Conservation (phyloP, 2,888 invertebrate species). For the Ethmia dodecea region DNA sequence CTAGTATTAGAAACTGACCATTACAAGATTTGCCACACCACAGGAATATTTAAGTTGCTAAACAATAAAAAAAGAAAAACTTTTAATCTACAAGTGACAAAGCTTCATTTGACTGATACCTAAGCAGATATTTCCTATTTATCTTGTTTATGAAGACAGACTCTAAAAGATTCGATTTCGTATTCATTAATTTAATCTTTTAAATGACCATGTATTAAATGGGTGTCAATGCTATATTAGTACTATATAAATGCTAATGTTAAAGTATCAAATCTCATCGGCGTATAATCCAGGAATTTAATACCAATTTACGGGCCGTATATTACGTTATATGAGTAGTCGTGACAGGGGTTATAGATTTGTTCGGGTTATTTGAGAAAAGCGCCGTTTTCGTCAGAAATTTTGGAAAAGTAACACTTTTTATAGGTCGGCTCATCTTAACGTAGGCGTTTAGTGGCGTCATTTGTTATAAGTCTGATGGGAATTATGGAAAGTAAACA, state of each 20-base stretch:
- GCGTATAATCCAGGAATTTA: constrained; percentile 46
- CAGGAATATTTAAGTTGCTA: too few species aligned
- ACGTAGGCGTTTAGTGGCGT: constrained; percentile 26
- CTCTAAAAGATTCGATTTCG: too few species aligned
- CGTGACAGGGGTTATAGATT: constrained; percentile 32
- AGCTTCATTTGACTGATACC: too few species aligned
- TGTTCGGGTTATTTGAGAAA: constrained; percentile 24
- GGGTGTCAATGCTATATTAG: constrained; percentile 38
- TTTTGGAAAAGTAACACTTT: constrained; percentile 38
- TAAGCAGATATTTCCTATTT: too few species aligned
- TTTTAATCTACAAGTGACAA: too few species aligned
- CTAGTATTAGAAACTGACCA: too few species aligned
- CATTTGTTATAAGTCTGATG: background rate
- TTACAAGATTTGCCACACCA: too few species aligned
- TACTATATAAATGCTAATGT: constrained; percentile 56
- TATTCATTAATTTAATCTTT: too few species aligned
- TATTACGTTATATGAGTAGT: constrained; percentile 41
- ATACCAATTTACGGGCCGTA: constrained; percentile 48
- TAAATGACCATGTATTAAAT: constrained; percentile 27
- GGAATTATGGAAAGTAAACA: background rate
- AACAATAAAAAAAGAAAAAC: too few species aligned
- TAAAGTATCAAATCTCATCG: constrained; percentile 47
- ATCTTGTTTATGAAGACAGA: too few species aligned
- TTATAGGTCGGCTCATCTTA: constrained; percentile 23
- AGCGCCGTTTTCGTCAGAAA: constrained; percentile 25